Evolutionary conservation across 2,113 vertebrate genomes (phyloP).

Genomic region (Terrapene triunguis): DNA sequence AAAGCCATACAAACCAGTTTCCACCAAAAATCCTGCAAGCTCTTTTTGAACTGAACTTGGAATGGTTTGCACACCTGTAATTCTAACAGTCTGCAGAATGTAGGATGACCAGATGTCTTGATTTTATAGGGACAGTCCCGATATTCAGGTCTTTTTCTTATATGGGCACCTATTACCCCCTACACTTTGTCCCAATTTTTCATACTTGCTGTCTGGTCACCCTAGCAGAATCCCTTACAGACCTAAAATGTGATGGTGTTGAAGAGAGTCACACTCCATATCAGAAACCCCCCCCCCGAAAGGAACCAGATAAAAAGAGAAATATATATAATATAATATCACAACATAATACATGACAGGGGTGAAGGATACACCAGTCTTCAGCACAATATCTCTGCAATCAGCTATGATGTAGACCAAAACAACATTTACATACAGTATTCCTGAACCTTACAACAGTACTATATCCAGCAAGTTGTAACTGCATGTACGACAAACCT

Average conservation of each 20-base stretch:
- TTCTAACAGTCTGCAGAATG: not conserved
- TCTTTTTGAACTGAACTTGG: not conserved
- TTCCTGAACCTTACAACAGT: not conserved
- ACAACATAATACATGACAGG: not conserved
- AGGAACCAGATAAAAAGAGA: not conserved
- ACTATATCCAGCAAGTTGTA: not conserved
- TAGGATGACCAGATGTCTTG: no score
- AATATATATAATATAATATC: not conserved
- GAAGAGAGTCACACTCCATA: not conserved
- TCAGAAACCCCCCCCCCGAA: rapidly evolving
- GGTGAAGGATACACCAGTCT: not conserved
- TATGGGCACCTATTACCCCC: no score
- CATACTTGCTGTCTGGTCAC: no score
- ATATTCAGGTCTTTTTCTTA: no score
- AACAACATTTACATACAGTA: not conserved
- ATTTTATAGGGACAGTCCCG: no score
- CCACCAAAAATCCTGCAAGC: not conserved
- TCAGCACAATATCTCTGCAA: not conserved
- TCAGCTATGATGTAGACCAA: not conserved
- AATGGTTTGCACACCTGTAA: not conserved
- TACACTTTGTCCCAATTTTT: no score
- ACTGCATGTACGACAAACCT: not conserved
- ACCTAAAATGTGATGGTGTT: not conserved
- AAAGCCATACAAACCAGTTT: not conserved
- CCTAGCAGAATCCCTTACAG: not conserved